Evolutionary conservation across 2,797 vertebrate species (phyloP).

Genomic region (Notolepis coatsorum): DNA sequence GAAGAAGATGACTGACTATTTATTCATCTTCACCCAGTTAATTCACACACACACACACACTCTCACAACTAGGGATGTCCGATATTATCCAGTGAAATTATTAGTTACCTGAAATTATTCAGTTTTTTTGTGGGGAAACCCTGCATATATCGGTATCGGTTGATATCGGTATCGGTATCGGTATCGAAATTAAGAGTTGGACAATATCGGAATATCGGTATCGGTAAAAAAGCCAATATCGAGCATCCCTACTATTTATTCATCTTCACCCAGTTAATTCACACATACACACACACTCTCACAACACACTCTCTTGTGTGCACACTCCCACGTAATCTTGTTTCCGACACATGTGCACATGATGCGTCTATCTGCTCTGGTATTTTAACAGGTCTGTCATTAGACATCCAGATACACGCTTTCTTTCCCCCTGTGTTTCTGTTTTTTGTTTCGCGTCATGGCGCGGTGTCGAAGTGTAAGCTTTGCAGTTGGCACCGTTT

Average conservation of each 20-base stretch:
- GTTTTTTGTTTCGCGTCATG: too few relatives aligned
- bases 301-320: constrained; percentile 57
- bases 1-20: constrained; percentile 59
- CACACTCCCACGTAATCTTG: constrained; percentile 38
- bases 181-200: too few relatives aligned
- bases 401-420: constrained; percentile 61
- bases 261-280: constrained; percentile 40
- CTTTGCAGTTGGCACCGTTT: constrained; percentile 50
- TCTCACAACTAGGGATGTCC: too few relatives aligned
- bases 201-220: too few relatives aligned
- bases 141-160: too few relatives aligned
- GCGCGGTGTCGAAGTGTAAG: constrained; percentile 57
- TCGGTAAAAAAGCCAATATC: too few relatives aligned
- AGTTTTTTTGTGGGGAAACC: too few relatives aligned
- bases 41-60: background rate
- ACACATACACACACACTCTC: constrained; percentile 31
- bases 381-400: constrained; percentile 57
- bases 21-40: constrained; percentile 50
- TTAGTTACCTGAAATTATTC: too few relatives aligned
- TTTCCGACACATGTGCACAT: background rate
- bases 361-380: constrained; percentile 27
- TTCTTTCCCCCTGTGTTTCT: constrained; percentile 65
- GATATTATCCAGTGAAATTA: too few relatives aligned
- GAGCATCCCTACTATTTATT: constrained; percentile 61
- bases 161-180: too few relatives aligned